Percentiles rank a stretch among this genome's conserved stretches.
These are phyloP conservation scores for Atta colombica DNA, from an alignment of 1,140 invertebrate species.

Conservation along the genomic window DNA sequence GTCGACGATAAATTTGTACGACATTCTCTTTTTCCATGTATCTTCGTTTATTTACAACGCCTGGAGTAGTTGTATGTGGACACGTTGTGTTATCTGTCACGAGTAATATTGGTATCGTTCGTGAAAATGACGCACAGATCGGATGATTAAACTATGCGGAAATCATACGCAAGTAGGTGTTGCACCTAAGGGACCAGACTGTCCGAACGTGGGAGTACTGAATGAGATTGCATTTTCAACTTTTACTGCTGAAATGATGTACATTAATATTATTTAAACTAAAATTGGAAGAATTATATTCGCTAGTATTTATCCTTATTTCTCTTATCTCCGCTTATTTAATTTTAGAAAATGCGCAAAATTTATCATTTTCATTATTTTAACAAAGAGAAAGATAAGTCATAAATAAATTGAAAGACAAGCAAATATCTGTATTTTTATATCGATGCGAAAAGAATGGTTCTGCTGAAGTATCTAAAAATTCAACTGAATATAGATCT, in stretches of 20 bases:
- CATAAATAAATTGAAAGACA: not conserved
- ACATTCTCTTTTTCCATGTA: not conserved
- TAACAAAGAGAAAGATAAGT: not conserved
- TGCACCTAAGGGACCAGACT: not conserved
- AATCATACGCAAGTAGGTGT: not conserved
- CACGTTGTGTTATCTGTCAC: not conserved
- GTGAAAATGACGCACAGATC: not conserved
- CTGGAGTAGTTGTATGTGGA: not conserved
- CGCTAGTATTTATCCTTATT: not conserved
- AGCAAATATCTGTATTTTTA: not conserved
- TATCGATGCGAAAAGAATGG: not conserved
- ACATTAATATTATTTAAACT: conserved; percentile 20
- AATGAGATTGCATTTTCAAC: conserved; percentile 1
- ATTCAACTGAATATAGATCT: too few species aligned
- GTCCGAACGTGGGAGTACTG: conserved; percentile 5
- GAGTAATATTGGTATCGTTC: not conserved
- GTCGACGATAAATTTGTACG: conserved; percentile 36
- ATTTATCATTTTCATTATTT: not conserved
- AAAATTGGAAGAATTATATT: not conserved
- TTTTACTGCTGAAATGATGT: not conserved
- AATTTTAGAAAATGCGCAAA: not conserved
- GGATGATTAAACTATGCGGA: conserved; percentile 29
- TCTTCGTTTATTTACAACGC: conserved; percentile 23
- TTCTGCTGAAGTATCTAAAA: too few species aligned
- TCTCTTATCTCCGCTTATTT: not conserved